phyloP scores from a whole-genome alignment of 2,797 vertebrate species.

The Setipinna tenuifilis region DNA sequence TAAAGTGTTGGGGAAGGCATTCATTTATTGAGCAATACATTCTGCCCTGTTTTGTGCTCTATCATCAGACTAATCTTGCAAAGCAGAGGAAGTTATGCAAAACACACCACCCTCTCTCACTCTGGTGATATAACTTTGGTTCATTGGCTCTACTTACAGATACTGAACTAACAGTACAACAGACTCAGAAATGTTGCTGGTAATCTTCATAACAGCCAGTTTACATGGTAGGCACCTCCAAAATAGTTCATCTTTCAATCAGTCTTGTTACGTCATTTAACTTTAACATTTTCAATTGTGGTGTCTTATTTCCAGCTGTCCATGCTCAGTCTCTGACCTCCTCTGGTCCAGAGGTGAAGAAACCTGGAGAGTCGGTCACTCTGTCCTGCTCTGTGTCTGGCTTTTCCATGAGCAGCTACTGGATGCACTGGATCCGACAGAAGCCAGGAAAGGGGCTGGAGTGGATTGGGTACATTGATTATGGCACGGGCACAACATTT shows the following conservation, averaged over 20 bases:
- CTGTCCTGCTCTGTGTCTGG: slow-evolving; percentile 31
- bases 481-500: slow-evolving; percentile 43
- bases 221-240: background rate
- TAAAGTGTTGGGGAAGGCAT: no score
- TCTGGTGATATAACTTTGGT: no score
- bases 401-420: slow-evolving; percentile 27
- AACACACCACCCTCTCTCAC: no score
- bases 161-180: no score
- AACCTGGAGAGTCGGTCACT: slow-evolving; percentile 31
- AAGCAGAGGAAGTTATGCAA: no score
- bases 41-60: no score
- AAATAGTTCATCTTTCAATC: background rate
- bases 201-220: no score
- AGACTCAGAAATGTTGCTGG: no score
- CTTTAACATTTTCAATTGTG: background rate
- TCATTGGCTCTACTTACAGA: no score
- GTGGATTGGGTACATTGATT: slow-evolving; percentile 31
- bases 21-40: no score
- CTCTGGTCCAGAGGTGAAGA: slow-evolving; percentile 21
- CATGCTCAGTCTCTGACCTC: slow-evolving; percentile 36
- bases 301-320: slow-evolving; percentile 41
- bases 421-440: slow-evolving; percentile 54
- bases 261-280: background rate
- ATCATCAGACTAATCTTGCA: no score
- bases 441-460: slow-evolving; percentile 40